Percentiles rank a stretch among this genome's conserved stretches.
Conservation (phyloP, 1,140 invertebrate species). For the Gonatopus flavifemur region DNA sequence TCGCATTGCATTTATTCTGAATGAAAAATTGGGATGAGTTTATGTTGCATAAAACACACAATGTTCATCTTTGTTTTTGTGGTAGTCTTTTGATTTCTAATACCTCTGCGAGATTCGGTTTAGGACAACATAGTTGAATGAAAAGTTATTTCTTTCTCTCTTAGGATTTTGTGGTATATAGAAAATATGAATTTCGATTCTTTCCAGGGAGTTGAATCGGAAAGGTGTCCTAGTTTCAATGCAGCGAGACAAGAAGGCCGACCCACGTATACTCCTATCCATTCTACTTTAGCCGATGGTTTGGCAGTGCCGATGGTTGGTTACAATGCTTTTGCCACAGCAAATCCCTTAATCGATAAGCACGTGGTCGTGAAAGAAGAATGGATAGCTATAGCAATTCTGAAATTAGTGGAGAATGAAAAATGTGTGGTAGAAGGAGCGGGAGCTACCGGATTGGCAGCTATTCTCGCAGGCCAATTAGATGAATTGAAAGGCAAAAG, state of each 20-base stretch:
- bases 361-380: constrained; percentile 81
- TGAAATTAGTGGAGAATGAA: constrained; percentile 84
- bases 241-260: constrained; percentile 71
- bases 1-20: too few species aligned
- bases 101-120: too few species aligned
- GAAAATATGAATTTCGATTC: too few species aligned
- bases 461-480: constrained; percentile 79
- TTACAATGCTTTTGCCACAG: constrained; percentile 83
- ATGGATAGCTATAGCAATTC: constrained; percentile 86
- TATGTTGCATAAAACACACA: too few species aligned
- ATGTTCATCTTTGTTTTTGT: too few species aligned
- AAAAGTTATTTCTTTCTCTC: too few species aligned
- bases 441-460: constrained; percentile 84
- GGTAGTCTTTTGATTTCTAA: too few species aligned
- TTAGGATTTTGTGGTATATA: too few species aligned
- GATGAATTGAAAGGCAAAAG: constrained; percentile 85
- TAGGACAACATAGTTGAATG: too few species aligned
- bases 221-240: constrained; percentile 83
- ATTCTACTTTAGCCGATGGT: constrained; percentile 87
- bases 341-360: constrained; percentile 77
- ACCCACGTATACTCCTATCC: constrained; percentile 68
- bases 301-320: constrained; percentile 88
- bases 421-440: constrained; percentile 94
- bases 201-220: constrained; percentile 85
- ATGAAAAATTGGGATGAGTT: too few species aligned